These are phyloP conservation scores for Vombatus ursinus DNA, from an alignment of 2,113 vertebrate species.

Conservation along the genomic window DNA sequence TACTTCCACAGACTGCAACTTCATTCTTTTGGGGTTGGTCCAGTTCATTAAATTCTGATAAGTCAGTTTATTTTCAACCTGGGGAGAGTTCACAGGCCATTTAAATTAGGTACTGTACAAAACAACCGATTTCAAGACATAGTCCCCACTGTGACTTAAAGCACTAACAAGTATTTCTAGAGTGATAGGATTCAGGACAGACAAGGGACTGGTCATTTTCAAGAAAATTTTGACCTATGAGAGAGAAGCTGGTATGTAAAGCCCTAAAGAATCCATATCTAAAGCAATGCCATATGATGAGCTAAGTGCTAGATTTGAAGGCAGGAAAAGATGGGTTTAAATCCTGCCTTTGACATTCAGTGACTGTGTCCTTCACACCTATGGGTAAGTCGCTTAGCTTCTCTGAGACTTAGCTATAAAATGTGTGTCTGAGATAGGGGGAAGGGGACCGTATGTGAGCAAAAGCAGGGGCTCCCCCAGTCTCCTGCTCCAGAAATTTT, in stretches of 20 bases:
- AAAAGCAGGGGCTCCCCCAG: too few relatives aligned
- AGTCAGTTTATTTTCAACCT: constrained; percentile 77
- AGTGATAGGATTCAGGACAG: not conserved
- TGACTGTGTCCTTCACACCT: not conserved
- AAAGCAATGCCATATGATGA: not conserved
- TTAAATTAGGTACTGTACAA: constrained; percentile 4
- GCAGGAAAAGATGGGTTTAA: not conserved
- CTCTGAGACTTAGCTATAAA: not conserved
- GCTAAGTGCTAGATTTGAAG: not conserved
- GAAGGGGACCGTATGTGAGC: too few relatives aligned
- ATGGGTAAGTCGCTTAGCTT: not conserved
- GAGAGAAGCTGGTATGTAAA: not conserved
- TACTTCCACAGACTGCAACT: constrained; percentile 71
- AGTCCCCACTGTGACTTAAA: not conserved
- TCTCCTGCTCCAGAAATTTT: too few relatives aligned
- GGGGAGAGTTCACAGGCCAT: constrained; percentile 11
- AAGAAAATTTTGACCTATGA: not conserved
- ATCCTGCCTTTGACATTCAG: not conserved
- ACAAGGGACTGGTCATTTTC: not conserved
- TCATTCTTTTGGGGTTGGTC: constrained; percentile 70
- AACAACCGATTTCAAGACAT: not conserved
- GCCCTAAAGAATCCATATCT: not conserved
- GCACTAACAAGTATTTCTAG: not conserved
- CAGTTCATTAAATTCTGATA: constrained; percentile 76
- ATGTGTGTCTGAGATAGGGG: too few relatives aligned